phyloP scores from a whole-genome alignment of 2,888 invertebrate species.

The Lithosia quadra region DNA sequence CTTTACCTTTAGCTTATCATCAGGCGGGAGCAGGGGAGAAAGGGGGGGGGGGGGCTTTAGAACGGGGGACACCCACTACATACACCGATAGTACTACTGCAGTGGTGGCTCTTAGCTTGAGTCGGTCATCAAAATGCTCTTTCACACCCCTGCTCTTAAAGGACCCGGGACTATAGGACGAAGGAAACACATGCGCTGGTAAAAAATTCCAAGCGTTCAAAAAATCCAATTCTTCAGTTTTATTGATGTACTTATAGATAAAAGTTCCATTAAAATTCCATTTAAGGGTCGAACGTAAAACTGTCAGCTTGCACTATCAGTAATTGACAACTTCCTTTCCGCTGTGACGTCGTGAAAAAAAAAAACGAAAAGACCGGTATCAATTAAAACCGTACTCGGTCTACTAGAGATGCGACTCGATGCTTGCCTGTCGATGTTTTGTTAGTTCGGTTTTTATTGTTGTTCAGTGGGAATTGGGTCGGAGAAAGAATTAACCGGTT shows the following conservation, averaged over 20 bases:
- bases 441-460: constrained; percentile 7
- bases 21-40: too few species aligned
- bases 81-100: too few species aligned
- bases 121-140: too few species aligned
- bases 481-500: not conserved
- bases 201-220: too few species aligned
- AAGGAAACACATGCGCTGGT: too few species aligned
- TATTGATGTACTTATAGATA: too few species aligned
- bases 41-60: too few species aligned
- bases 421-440: constrained; percentile 35
- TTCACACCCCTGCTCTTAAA: too few species aligned
- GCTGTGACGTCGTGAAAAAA: constrained; percentile 44
- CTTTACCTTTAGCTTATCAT: too few species aligned
- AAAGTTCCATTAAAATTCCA: constrained; percentile 8
- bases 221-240: too few species aligned
- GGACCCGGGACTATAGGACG: not conserved
- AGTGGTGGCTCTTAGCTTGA: too few species aligned
- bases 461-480: not conserved
- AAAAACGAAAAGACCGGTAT: constrained; percentile 57
- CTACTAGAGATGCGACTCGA: constrained; percentile 51
- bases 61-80: too few species aligned
- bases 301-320: constrained; percentile 45
- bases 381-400: constrained; percentile 64
- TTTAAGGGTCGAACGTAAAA: constrained; percentile 12
- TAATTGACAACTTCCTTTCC: constrained; percentile 55